Percentiles rank a stretch among this genome's conserved stretches.
Evolutionary conservation across 2,113 vertebrate species (phyloP).

Genomic region (Trinectes maculatus): DNA sequence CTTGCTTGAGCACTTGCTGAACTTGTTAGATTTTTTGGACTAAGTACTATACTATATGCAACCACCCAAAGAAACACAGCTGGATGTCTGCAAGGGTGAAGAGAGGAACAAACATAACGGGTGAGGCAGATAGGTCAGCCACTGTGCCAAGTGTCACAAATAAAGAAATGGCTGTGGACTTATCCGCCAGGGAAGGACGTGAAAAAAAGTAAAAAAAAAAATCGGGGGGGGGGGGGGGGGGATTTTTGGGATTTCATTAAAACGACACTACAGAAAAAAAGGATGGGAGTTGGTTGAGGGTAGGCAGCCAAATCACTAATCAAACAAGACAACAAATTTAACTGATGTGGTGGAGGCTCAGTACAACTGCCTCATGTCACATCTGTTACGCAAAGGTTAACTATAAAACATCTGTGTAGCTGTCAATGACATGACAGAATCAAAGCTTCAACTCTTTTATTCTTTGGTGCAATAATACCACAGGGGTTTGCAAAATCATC

Average conservation of each 20-base stretch:
- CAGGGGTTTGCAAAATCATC: too few species aligned
- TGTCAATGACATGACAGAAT: not conserved
- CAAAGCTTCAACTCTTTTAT: constrained; percentile 1
- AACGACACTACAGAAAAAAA: constrained; percentile 23
- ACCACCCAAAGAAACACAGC: constrained; percentile 81
- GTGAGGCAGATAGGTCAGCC: constrained; percentile 77
- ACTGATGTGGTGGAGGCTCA: constrained; percentile 8
- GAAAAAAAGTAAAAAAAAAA: constrained; percentile 29
- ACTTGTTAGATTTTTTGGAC: constrained; percentile 51
- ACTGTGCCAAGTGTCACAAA: constrained; percentile 72
- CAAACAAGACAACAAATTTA: constrained; percentile 23
- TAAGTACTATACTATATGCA: constrained; percentile 57
- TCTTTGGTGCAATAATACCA: not conserved
- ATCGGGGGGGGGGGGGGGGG: not conserved
- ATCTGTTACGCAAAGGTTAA: constrained; percentile 15
- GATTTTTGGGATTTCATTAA: constrained; percentile 35
- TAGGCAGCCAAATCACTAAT: constrained; percentile 25
- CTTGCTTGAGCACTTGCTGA: constrained; percentile 76
- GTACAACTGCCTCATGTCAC: constrained; percentile 8
- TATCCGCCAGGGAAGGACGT: constrained; percentile 24
- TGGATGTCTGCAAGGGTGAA: constrained; percentile 84
- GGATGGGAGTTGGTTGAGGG: constrained; percentile 26
- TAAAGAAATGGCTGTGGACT: constrained; percentile 50
- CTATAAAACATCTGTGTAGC: too few species aligned
- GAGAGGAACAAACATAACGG: constrained; percentile 77